Evolutionary conservation across 2,797 vertebrate species (phyloP), one percentile per base, ranked within the genome.

Genomic region (Lepidocolaptes lacrymiger): DNA sequence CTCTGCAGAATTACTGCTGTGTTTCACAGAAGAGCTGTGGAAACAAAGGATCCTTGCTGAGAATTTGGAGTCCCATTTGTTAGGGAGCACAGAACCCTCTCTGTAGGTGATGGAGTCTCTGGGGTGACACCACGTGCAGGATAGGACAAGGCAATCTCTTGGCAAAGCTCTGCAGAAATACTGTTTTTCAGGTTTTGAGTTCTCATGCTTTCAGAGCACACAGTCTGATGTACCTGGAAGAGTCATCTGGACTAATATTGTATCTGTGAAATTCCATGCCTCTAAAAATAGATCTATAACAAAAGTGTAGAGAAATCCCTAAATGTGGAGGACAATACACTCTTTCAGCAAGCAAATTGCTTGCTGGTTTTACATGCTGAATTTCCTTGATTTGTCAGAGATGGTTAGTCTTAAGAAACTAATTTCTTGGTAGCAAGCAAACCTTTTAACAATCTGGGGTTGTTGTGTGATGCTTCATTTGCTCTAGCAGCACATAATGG

Each of bases 391-490:
- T 96, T 89, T 82, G 94, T 63, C 79, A 85, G 89, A 74, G 48
- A 49, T 37, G 37, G 48, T 41, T 85, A 68, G 30, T 43, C 66
- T 69, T 85, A 75, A 92, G 76, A 87, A 86, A 78, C 76, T 49
- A 83, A 85, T 93, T 92, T 92, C 59, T 88, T 66, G 39, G 36
- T 72, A 76, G 79, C 56, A 95, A 88, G 66, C 43, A 86, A 92
- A 71, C 64, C 55, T 93, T 93, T 89, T 75, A 79, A 74, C 32
- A 71, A 64, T 54, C 67, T 84, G 6, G 19, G 34, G 44, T 55
- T n/a, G 79, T 88, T 61, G 39, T 39, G 44, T 67, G 63, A 32
- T n/a, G 43, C 68, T 96, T 94, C 64, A 88, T 96, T 86, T 89
- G 68, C 74, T 71, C 30, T 71, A 66, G 77, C 63, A 82, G 48